Evolutionary conservation across 2,797 vertebrate species (phyloP), one percentile per base, ranked within the genome.

Genomic region (Syngnathus rostellatus): DNA sequence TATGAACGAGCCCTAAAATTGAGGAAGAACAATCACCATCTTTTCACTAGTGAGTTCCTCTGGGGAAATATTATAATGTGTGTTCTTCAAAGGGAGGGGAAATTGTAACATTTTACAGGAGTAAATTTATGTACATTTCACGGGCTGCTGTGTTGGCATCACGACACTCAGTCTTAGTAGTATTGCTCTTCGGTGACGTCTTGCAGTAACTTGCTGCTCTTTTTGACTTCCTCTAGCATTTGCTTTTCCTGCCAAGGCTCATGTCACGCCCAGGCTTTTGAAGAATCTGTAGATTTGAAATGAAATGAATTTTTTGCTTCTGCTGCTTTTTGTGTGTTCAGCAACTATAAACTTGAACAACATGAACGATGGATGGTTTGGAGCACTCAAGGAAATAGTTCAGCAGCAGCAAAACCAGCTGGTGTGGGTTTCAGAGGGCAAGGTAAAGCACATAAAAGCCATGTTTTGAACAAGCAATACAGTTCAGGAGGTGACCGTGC

Each of bases 341-440:
- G 97, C 94, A 72, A 97, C 93, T 68, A 98, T 99, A 89, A 98
- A 98, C 84, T 91, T 99, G 88, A 99, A 99, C 86, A 96, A 79
- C 74, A 95, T 99, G 97, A 99, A 98, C 17, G 97, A 99, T 38
- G 96, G 97, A 69, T 99, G 97, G 97, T 99, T 98, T 70, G 97
- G 97, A 69, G 93, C 92, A 0, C 83, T 99, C 74, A 99, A 99
- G 77, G 97, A 99, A 65, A 93, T 80, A 5, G 91, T 97, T 82
- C 95, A 98, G 64, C 94, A 98, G 63, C 97, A 99, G 69, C 97
- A 99, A 89, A 99, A 95, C 82, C 97, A 99, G 73, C 84, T 99
- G 68, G 97, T 99, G 45, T 99, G 97, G 97, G 97, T 99, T 85
- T 99, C 97, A 46, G 97, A 99, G 88, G 97, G 96, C 87, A 98